A percentile compares a stretch with the other conserved stretches of the same genome.
phyloP scores from a whole-genome alignment of 2,113 vertebrate species.

The Amphiprion ocellaris region DNA sequence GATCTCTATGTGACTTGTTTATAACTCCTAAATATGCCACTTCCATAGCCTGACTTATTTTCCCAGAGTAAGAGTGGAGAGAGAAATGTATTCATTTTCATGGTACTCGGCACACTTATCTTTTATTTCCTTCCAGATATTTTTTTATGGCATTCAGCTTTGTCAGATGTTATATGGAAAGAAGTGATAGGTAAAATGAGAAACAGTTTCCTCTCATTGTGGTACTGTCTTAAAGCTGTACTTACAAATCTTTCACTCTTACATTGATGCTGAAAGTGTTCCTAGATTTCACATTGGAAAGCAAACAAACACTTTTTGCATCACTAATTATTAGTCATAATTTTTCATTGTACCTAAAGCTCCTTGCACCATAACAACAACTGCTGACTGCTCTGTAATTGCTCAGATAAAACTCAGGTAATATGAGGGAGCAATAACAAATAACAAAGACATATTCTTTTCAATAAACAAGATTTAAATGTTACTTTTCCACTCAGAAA shows the following conservation, averaged over 20 bases:
- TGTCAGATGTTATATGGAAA: slow-evolving; percentile 56
- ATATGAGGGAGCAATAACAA: slow-evolving; percentile 46
- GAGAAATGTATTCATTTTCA: slow-evolving; percentile 67
- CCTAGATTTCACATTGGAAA: slow-evolving; percentile 30
- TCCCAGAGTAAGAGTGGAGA: slow-evolving; percentile 61
- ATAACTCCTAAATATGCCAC: slow-evolving; percentile 73
- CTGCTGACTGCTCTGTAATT: slow-evolving; percentile 21
- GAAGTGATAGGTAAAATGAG: slow-evolving; percentile 44
- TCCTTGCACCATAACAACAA: slow-evolving; percentile 9
- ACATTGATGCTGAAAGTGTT: slow-evolving; percentile 28
- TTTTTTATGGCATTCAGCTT: slow-evolving; percentile 65
- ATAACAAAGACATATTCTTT: slow-evolving; percentile 36
- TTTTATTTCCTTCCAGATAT: slow-evolving; percentile 74
- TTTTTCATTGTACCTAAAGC: slow-evolving; percentile 27
- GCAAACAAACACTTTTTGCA: slow-evolving; percentile 13
- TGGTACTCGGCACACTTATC: slow-evolving; percentile 59
- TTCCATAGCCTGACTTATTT: slow-evolving; percentile 61
- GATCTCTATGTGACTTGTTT: slow-evolving; percentile 70
- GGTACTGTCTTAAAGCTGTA: slow-evolving; percentile 43
- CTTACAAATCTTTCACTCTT: slow-evolving; percentile 27
- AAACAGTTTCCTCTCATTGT: slow-evolving; percentile 31
- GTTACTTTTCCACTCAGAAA: slow-evolving; percentile 30
- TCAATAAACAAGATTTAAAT: slow-evolving; percentile 55
- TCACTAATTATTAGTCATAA: slow-evolving; percentile 35
- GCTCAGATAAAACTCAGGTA: slow-evolving; percentile 34